These are phyloP conservation scores for Macrochelys suwanniensis DNA, from an alignment of 2,797 vertebrate species.

Conservation along the genomic window DNA sequence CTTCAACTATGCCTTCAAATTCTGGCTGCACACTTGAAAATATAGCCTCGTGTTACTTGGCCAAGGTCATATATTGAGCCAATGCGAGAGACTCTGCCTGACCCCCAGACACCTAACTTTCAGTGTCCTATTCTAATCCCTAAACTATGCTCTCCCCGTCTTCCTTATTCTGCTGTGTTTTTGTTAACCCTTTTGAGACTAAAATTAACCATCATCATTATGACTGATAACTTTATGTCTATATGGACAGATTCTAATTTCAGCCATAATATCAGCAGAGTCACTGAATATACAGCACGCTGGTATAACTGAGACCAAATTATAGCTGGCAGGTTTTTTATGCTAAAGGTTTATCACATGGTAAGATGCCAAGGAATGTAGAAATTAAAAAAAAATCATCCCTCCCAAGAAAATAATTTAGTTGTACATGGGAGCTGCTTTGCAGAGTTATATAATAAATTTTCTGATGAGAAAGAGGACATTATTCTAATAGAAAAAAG, in stretches of 20 bases:
- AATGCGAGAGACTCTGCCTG: not conserved
- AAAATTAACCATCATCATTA: not conserved
- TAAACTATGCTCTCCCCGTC: not conserved
- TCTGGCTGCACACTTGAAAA: not conserved
- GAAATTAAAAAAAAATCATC: not conserved
- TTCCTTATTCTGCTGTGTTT: not conserved
- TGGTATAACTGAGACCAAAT: not conserved
- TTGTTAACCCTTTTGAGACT: not conserved
- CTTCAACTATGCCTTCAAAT: not conserved
- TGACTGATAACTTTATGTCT: not conserved
- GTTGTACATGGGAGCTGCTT: not conserved
- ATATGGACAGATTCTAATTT: not conserved
- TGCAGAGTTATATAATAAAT: not conserved
- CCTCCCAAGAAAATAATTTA: not conserved
- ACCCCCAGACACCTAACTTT: not conserved
- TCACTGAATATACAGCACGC: not conserved
- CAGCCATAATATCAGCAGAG: not conserved
- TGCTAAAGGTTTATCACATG: conserved; percentile 8
- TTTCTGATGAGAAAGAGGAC: conserved; percentile 6
- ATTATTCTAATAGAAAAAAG: conserved; percentile 23
- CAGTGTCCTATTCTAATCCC: not conserved
- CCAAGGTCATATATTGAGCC: not conserved
- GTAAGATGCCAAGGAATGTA: not conserved
- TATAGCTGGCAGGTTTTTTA: not conserved
- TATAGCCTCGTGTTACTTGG: not conserved